Base-by-base conservation (phyloP, 2,797 vertebrate species). In the Florisuga fusca region DNA sequence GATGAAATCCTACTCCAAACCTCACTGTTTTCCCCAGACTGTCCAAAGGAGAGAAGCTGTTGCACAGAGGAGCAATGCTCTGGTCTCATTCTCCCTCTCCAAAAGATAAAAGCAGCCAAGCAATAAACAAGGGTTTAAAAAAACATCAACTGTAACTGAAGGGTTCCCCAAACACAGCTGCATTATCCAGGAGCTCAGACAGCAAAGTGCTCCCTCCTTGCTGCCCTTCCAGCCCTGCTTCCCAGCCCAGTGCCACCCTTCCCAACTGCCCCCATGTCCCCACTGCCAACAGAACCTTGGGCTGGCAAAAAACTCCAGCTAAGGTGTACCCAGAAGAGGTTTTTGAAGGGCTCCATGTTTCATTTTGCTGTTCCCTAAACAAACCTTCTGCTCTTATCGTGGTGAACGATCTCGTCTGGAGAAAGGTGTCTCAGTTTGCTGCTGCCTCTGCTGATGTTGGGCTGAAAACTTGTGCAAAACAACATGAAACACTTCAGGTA, bases 361-460 rank as follows among this genome's bases (percentile, higher is more conserved):
- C 81, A 41, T 45, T 78, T 31, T 22, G 57, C n/a, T 34, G 7
- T 3, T 26, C 63, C 15, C 54, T 36, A 31, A 43, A n/a, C 38
- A 33, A 53, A 48, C 68, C 12, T 66, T 74, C 61, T 64, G 69
- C 63, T 84, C 73, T 36, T 61, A 46, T 0, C 0, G 0, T 2
- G 1, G 12, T 1, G 29, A 87, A 38, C 0, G 4, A n/a, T 53
- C 85, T 61, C 0, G 0, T 1, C 1, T 0, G 22, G 87, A 63
- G 85, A 84, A 61, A 83, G 25, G 83, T 0, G 0, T 45, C 68
- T 68, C 75, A 55, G 34, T 87, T 73, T 76, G 59, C 80, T 89
- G 69, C 77, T 57, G 72, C 57, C 38, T 17, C 31, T 23, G 63
- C 34, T 2, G 3, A 11, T 0, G 3, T 2, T 0, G 10, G 36